Base-by-base conservation (phyloP, 2,113 vertebrate species). In the Sinocyclocheilus rhinocerous region DNA sequence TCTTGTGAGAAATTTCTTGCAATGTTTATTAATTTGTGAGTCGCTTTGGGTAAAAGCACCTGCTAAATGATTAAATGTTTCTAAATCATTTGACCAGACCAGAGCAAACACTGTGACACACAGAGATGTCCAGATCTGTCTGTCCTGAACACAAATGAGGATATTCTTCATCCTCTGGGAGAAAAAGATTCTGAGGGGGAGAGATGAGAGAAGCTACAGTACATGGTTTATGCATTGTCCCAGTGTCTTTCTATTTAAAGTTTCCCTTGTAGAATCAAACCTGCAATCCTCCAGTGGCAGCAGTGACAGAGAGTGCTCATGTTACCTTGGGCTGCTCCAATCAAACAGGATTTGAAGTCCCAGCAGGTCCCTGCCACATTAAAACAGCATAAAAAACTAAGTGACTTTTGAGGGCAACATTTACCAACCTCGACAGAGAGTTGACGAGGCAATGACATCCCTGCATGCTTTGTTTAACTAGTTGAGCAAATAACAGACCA, bases 61-160 rank as follows among this genome's bases (percentile, higher is more conserved):
- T 72, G 69, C 20, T 39, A 73, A 36, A 69, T 18, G 2, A 18
- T 8, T 69, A 69, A 72, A 72, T 22, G 69, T 72, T 72, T 57
- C 48, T 55, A 36, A 77, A 55, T 57, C 16, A 29, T 78, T 57
- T 79, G 76, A 79, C 20, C 29, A n/a, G 55, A 39, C 26, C 20
- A 57, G 50, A 33, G 70, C 16, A 77, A 39, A 39, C 20, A 39
- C 50, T 57, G 57, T 42, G 6, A 18, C 55, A n/a, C 26, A 15
- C 16, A n/a, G 12, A 8, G 0, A 57, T 26, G 45, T 55, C n/a
- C 18, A 20, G 26, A 59, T 57, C 15, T 3, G n/a, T 63, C 33
- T 16, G 36, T 67, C 59, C 63, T 50, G 63, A 69, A 18, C 24
- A 52, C 59, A 52, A 82, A 82, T 52, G 80, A 82, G 42, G 42